A percentile compares a stretch with the other conserved stretches of the same genome.
Evolutionary conservation across 1,140 invertebrate genomes (phyloP).

Genomic region (Callitettix versicolor): DNA sequence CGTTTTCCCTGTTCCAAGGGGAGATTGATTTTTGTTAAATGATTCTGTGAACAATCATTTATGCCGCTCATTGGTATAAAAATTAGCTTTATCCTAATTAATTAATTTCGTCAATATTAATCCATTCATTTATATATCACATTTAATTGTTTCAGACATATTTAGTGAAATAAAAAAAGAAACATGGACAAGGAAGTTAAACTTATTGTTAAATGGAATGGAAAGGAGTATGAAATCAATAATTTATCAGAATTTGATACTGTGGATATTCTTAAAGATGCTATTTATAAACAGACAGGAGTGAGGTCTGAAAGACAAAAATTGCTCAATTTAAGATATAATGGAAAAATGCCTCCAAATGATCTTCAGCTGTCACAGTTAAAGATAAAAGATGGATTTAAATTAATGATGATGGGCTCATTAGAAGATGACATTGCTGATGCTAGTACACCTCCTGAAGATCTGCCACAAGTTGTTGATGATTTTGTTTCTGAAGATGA

Average conservation of each 20-base stretch:
- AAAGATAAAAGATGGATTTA: slow-evolving; percentile 76
- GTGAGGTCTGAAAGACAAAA: slow-evolving; percentile 87
- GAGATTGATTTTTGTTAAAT: too few species aligned
- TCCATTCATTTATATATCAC: too few species aligned
- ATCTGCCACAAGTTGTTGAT: slow-evolving; percentile 75
- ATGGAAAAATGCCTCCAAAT: slow-evolving; percentile 76
- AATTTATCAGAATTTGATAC: slow-evolving; percentile 58
- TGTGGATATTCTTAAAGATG: slow-evolving; percentile 64
- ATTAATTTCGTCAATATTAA: too few species aligned
- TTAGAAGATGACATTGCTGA: slow-evolving; percentile 82
- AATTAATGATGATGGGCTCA: slow-evolving; percentile 96
- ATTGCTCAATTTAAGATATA: slow-evolving; percentile 81
- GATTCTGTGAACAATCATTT: too few species aligned
- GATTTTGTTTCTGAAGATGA: slow-evolving; percentile 82
- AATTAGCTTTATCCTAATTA: too few species aligned
- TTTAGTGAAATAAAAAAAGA: background rate
- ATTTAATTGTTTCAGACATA: too few species aligned
- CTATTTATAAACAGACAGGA: slow-evolving; percentile 67
- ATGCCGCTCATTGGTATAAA: too few species aligned
- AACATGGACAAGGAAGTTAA: slow-evolving; percentile 37
- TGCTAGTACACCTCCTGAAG: slow-evolving; percentile 62
- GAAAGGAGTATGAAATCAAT: slow-evolving; percentile 68
- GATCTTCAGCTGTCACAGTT: slow-evolving; percentile 55
- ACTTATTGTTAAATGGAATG: slow-evolving; percentile 82
- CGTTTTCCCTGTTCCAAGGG: too few species aligned